Evolutionary conservation across 2,888 invertebrate genomes (phyloP), one percentile per base, ranked within the genome.

Genomic region (Macrophya annulata): DNA sequence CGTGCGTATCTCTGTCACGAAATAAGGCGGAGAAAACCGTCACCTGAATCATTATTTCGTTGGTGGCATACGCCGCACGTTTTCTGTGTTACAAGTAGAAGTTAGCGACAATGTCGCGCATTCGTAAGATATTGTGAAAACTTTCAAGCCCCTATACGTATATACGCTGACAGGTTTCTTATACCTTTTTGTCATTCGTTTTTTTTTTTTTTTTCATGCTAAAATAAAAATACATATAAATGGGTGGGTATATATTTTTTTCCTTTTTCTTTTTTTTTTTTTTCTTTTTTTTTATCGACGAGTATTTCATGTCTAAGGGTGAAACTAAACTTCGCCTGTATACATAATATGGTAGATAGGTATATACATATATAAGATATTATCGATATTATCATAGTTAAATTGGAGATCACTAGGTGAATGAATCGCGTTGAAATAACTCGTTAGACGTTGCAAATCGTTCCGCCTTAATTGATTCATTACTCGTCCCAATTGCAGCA

Each of bases 41-140:
- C 81, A 25, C 81, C 77, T 55, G 48, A 77, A 77, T 81, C 81
- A 59, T 81, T 62, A 59, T 81, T 81, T 81, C 62, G 9, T 62
- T 43, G 37, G 31, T n/a, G 12, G n/a, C 59, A 51, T 43, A 40
- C 10, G 40, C 43, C 37, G 43, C 59, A 62, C 81, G 81, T 81
- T 21, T 40, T n/a, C 15, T 10, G 81, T 12, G 25, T 62, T 43
- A 31, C 40, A 59, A 59, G 59, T 59, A 59, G 55, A 77, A 48
- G 31, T 77, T 77, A n/a, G 51, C 55, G 55, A 77, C 77, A 48
- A 37, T 77, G 51, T 77, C 25, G 55, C 48, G 77, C 25, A 55
- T 77, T 31, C 37, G 9, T 55, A 77, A 77, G 55, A 77, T 77
- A 77, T 77, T 77, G 77, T 77, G 55, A n/a, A 77, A 77, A 77